A percentile compares a stretch with the other conserved stretches of the same genome.
Conservation (phyloP, 2,113 vertebrate species). For the Oreochromis aureus region DNA sequence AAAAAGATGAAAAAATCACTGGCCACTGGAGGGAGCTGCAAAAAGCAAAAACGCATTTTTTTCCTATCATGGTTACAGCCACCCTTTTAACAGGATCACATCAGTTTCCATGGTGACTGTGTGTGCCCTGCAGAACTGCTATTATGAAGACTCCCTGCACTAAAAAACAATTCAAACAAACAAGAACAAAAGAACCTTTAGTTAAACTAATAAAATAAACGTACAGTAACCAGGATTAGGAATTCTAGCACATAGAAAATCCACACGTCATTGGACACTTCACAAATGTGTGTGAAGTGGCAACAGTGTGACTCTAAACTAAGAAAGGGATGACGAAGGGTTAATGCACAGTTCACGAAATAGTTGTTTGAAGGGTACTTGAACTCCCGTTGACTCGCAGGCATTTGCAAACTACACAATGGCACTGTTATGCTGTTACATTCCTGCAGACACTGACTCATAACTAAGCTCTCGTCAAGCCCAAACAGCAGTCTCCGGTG, state of each 20-base stretch:
- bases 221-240: background rate
- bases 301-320: background rate
- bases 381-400: constrained; percentile 17
- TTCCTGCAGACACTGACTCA: constrained; percentile 5
- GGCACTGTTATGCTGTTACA: background rate
- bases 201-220: background rate
- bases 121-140: background rate
- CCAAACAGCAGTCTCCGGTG: background rate
- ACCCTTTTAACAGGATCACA: background rate
- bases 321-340: background rate
- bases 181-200: background rate
- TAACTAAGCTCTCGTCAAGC: background rate
- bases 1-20: background rate
- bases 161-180: background rate
- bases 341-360: background rate
- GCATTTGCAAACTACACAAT: constrained; percentile 7
- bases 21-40: background rate
- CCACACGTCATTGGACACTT: background rate
- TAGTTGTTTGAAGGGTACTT: constrained; percentile 11
- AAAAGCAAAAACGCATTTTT: background rate
- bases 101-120: background rate
- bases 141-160: background rate
- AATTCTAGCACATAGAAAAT: background rate
- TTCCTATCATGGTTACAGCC: background rate
- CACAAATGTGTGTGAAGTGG: background rate